Conservation (phyloP, 2,113 vertebrate genomes). For the Romanogobio albipinnatus region DNA sequence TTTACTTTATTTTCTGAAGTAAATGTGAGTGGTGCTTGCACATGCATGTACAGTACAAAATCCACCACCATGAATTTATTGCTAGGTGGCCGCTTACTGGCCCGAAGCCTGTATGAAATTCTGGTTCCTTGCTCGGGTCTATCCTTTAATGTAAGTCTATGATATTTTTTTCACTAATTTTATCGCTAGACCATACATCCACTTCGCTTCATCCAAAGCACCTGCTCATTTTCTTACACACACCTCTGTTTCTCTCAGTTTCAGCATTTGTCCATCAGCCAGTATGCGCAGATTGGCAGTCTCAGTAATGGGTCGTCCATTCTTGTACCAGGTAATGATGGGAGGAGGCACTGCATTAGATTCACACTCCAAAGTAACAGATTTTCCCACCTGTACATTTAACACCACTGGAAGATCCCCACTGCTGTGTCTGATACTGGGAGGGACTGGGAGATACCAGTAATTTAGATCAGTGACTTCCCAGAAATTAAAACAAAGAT, state of each 20-base stretch:
- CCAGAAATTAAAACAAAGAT: not conserved
- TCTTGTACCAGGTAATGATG: constrained; percentile 92
- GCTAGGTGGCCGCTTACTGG: too few relatives aligned
- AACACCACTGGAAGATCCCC: constrained; percentile 80
- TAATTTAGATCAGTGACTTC: not conserved
- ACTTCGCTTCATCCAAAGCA: not conserved
- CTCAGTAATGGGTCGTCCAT: constrained; percentile 77
- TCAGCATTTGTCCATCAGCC: constrained; percentile 81
- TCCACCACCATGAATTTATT: not conserved
- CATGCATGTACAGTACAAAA: not conserved
- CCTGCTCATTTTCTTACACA: not conserved
- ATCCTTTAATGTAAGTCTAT: not conserved
- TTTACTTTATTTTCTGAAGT: not conserved
- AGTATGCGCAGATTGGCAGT: constrained; percentile 75
- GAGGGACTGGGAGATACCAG: constrained; percentile 81
- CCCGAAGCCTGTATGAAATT: too few relatives aligned
- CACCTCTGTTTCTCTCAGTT: constrained; percentile 86
- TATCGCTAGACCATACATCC: too few relatives aligned
- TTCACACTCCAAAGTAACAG: constrained; percentile 83
- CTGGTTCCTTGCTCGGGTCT: not conserved
- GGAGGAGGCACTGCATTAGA: constrained; percentile 92
- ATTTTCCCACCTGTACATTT: constrained; percentile 78
- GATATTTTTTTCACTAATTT: too few relatives aligned
- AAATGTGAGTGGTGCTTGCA: not conserved
- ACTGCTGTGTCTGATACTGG: constrained; percentile 85